Base-by-base conservation (phyloP, 2,113 vertebrate species). In the Choloepus hoffmanni region DNA sequence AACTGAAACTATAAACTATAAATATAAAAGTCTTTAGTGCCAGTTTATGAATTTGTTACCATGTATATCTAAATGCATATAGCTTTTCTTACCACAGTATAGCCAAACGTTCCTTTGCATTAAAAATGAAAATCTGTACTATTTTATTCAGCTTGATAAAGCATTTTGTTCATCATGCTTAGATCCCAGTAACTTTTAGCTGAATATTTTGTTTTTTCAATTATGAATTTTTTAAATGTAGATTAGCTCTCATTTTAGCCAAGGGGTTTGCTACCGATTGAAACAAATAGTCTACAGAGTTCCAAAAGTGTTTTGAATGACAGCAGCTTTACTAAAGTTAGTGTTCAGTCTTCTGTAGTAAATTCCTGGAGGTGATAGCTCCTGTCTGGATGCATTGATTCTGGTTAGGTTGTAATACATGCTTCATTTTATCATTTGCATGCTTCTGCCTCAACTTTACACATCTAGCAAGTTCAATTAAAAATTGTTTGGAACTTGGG, bases 91-190 rank as follows among this genome's bases (percentile, higher is more conserved):
- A 60, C 65, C 23, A 53, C 2, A 60, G 14, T 76, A 2, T 53
- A 81, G 18, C 77, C 63, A 93, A 81, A 68, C 28, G 5, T 40
- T 88, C 8, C 65, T 92, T 50, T 70, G 8, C 33, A 76, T 84
- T 94, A 48, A 85, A 95, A 90, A 68, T 78, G 43, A 85, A 95
- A 94, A 50, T 13, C 12, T 78, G 36, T 67, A 82, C 18, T 81
- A 4, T 91, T 85, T 94, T 89, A 62, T 18, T 74, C 9, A 85
- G 45, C 19, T 91, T 85, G 78, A 53, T 88, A 91, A 79, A 70
- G 2, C 48, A 53, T 87, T 96, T 88, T 30, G 4, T 50, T 65
- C 24, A 63, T 72, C 33, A 55, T 33, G 33, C 65, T 67, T 67
- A 67, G 28, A 67, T 67, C 30, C 19, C 30, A 87, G 43, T 95